Evolutionary conservation across 2,797 vertebrate genomes (phyloP).

Genomic region (Eulemur mongoz): DNA sequence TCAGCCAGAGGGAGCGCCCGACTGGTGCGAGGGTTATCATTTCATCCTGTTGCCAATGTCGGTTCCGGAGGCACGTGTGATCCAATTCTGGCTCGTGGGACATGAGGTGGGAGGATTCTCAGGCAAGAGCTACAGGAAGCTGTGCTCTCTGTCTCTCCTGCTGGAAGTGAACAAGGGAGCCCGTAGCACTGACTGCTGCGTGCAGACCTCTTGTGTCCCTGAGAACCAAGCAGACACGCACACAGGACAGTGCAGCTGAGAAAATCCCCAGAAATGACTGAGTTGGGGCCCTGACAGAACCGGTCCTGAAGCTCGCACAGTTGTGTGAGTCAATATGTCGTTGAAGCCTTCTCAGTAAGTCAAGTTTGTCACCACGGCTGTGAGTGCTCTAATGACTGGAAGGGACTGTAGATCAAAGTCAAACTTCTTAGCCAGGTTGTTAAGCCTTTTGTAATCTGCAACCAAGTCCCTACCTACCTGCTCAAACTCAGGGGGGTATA

Average conservation of each 20-base stretch:
- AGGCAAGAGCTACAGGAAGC: background rate
- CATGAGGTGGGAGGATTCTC: background rate
- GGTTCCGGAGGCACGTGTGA: background rate
- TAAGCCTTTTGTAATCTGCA: background rate
- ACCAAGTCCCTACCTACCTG: background rate
- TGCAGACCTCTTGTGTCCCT: background rate
- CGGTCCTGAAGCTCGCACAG: background rate
- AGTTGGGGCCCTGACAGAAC: background rate
- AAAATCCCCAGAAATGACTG: background rate
- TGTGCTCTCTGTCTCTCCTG: background rate
- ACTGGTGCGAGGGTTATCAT: too few species aligned
- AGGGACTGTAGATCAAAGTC: background rate
- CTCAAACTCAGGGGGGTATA: background rate
- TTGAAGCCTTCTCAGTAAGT: background rate
- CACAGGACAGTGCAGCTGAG: background rate
- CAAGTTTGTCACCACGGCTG: fast-evolving
- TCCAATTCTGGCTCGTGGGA: background rate
- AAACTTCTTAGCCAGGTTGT: background rate
- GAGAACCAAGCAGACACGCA: background rate
- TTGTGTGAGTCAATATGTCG: fast-evolving
- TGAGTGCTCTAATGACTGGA: background rate
- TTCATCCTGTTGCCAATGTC: background rate
- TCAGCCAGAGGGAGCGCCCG: background rate
- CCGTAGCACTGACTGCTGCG: background rate
- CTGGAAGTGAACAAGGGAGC: background rate